phyloP scores from a whole-genome alignment of 2,888 invertebrate genomes.

The Miltochrista miniata region DNA sequence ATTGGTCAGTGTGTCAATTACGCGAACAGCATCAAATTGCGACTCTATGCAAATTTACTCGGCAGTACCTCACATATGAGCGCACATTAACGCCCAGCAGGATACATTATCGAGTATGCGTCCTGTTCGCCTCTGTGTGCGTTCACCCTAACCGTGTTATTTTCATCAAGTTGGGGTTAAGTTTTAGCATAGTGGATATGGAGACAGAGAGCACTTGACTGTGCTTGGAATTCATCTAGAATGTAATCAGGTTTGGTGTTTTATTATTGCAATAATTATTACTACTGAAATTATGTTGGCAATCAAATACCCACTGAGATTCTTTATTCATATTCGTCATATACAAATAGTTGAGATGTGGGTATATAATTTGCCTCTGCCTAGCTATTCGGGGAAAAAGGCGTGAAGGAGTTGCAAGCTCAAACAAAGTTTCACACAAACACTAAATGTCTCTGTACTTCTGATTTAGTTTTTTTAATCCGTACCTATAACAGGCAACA shows the following conservation, averaged over 20 bases:
- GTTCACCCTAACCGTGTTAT: constrained; percentile 4
- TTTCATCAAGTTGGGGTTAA: neutral
- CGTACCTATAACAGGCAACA: too few species aligned
- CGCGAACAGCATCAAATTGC: neutral
- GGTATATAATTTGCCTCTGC: too few species aligned
- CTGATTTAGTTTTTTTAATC: too few species aligned
- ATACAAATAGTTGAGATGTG: too few species aligned
- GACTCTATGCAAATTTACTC: neutral
- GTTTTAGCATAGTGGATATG: neutral
- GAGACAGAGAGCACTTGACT: constrained; percentile 25
- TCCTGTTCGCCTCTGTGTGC: neutral
- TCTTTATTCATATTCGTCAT: too few species aligned
- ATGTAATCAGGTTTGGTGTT: constrained; percentile 31
- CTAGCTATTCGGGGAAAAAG: too few species aligned
- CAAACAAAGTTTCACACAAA: too few species aligned
- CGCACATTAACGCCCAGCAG: neutral
- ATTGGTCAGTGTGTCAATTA: neutral
- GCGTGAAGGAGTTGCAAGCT: too few species aligned
- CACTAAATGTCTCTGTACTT: too few species aligned
- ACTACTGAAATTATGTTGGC: too few species aligned
- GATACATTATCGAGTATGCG: neutral
- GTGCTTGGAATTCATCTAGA: constrained; percentile 15
- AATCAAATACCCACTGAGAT: too few species aligned
- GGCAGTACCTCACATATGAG: neutral
- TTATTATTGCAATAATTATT: too few species aligned